These are phyloP conservation scores for Drosophila subpulchrella DNA, from an alignment of 1,140 invertebrate species.

Conservation along the genomic window DNA sequence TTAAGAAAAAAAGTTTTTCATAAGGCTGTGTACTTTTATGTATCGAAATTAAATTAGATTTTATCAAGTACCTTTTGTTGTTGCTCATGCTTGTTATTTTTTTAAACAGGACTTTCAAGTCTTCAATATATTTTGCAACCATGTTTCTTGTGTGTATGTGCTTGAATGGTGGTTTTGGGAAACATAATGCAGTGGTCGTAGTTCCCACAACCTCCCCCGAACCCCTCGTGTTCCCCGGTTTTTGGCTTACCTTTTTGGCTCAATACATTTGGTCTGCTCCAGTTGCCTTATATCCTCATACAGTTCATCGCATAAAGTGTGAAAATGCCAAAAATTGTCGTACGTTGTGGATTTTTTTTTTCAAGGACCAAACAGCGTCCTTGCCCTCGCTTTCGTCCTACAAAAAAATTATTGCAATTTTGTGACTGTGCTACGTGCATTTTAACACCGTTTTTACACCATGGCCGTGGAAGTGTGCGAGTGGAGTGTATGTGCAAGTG, in stretches of 20 bases:
- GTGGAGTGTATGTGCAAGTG: constrained; percentile 39
- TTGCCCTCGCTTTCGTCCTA: constrained; percentile 19
- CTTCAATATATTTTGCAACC: constrained; percentile 3
- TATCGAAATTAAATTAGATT: background rate
- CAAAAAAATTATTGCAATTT: constrained; percentile 74
- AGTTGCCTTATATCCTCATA: constrained; percentile 31
- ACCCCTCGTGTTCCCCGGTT: background rate
- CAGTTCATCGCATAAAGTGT: constrained; percentile 63
- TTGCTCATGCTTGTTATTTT: background rate
- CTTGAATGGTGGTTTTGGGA: constrained; percentile 4
- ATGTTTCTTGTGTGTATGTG: background rate
- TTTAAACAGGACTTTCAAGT: background rate
- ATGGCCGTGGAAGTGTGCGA: constrained; percentile 23
- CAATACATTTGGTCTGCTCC: constrained; percentile 25
- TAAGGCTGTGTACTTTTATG: too few species aligned
- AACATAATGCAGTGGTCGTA: constrained; percentile 6
- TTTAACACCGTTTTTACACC: constrained; percentile 25
- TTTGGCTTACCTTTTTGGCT: constrained; percentile 27
- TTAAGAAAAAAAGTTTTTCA: too few species aligned
- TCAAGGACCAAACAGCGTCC: constrained; percentile 15
- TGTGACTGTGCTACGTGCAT: constrained; percentile 73
- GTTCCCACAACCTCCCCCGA: background rate
- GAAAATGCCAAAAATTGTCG: constrained; percentile 79
- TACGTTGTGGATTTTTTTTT: constrained; percentile 63
- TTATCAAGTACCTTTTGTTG: background rate